Evolutionary conservation across 2,113 vertebrate genomes (phyloP).

Genomic region (Pachyramphus minor): DNA sequence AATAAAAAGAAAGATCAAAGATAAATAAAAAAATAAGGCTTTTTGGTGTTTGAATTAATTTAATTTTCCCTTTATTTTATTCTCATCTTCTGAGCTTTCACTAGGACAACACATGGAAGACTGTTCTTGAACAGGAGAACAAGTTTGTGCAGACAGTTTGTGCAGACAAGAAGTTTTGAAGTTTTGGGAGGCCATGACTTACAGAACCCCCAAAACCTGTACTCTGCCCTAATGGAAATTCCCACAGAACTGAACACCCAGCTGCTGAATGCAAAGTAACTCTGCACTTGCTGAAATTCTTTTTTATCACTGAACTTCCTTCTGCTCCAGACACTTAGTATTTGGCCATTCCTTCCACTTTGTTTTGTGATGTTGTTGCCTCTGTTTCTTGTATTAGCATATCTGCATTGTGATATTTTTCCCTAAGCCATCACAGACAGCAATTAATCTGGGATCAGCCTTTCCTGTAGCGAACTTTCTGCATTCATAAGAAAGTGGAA

Average conservation of each 20-base stretch:
- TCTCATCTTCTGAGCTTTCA: neutral
- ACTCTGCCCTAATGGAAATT: neutral
- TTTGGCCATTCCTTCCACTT: neutral
- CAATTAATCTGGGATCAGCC: neutral
- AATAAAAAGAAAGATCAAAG: neutral
- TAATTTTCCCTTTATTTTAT: neutral
- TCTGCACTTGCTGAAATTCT: neutral
- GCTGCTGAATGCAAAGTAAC: neutral
- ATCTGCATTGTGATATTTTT: neutral
- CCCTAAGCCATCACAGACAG: neutral
- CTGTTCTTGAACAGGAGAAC: neutral
- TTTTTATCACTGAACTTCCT: neutral
- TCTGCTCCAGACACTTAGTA: neutral
- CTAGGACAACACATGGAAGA: neutral
- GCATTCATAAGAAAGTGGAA: neutral
- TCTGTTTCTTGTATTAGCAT: neutral
- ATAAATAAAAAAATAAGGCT: neutral
- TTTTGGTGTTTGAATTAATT: neutral
- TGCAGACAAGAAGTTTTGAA: neutral
- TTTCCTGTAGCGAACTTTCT: neutral
- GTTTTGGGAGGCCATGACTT: neutral
- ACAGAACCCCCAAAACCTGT: neutral
- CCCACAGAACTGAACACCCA: neutral
- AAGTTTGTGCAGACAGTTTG: neutral
- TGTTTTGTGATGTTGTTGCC: neutral